A percentile compares a stretch with the other conserved stretches of the same genome.
phyloP scores from a whole-genome alignment of 30 jellyfish, hydroid and myxozoan genomes.

The Morbakka virulenta region DNA sequence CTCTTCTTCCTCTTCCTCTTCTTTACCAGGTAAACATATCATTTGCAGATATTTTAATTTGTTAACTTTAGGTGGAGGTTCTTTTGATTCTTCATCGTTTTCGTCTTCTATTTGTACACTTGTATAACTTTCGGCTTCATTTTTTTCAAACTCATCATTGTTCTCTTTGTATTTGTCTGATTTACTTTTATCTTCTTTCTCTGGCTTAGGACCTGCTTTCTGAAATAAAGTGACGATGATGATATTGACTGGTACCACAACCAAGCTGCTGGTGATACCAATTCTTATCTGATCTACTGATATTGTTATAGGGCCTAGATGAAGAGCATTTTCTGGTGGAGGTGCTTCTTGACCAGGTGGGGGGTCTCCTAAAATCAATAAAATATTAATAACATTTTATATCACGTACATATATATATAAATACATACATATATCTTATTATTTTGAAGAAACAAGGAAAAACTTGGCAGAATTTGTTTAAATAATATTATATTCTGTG shows the following conservation, averaged over 20 bases:
- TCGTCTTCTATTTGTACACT: neutral
- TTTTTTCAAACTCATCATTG: neutral
- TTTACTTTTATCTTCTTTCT: conserved; percentile 23
- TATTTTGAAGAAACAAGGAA: too few species aligned
- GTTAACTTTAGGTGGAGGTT: neutral
- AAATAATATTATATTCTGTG: too few species aligned
- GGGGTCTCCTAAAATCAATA: neutral
- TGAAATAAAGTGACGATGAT: conserved; percentile 80
- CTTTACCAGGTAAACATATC: conserved; percentile 80
- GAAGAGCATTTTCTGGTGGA: conserved; percentile 39
- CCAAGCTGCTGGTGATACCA: conserved; percentile 80
- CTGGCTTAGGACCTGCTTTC: conserved; percentile 75
- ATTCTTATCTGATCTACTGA: conserved; percentile 75
- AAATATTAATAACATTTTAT: neutral
- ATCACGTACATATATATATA: neutral
- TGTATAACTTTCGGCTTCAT: neutral
- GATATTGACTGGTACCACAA: conserved; percentile 83
- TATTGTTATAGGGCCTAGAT: conserved; percentile 84
- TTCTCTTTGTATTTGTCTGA: neutral
- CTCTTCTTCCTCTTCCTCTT: conserved; percentile 55
- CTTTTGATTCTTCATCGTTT: conserved; percentile 12
- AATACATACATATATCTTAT: too few species aligned
- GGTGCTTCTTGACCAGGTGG: neutral
- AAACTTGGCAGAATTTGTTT: too few species aligned
- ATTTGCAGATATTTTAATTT: conserved; percentile 32